Percentiles rank a stretch among this genome's conserved stretches.
Evolutionary conservation across 2,888 invertebrate genomes (phyloP).

Genomic region (Cynaeus angustus): DNA sequence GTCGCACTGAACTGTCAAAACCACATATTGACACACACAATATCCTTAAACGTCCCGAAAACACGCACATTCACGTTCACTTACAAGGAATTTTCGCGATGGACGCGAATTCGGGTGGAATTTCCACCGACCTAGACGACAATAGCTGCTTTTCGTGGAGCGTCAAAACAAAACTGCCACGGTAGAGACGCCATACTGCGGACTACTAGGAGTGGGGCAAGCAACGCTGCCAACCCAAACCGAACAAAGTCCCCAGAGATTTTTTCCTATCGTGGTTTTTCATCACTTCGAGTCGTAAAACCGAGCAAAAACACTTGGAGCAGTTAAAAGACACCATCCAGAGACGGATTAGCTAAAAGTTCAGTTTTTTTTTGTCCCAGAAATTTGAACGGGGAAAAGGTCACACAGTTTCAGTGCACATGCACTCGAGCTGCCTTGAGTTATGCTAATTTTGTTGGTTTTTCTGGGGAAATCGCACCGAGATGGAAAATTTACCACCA

Average conservation of each 20-base stretch:
- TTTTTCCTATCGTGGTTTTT: too few relatives aligned
- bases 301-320: too few relatives aligned
- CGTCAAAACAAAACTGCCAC: constrained; percentile 61
- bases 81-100: background rate
- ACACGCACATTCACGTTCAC: constrained; percentile 32
- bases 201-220: constrained; percentile 20
- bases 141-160: constrained; percentile 31
- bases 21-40: constrained; percentile 50
- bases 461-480: constrained; percentile 7
- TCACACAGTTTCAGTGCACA: constrained; percentile 2
- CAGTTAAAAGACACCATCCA: too few relatives aligned
- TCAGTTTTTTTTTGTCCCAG: too few relatives aligned
- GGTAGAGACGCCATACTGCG: constrained; percentile 60
- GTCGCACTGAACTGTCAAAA: constrained; percentile 56
- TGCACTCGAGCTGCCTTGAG: constrained; percentile 13
- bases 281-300: too few relatives aligned
- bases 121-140: constrained; percentile 13
- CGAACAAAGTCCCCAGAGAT: too few relatives aligned
- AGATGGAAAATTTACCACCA: background rate
- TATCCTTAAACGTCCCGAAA: constrained; percentile 32
- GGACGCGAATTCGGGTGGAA: background rate
- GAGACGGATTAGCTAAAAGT: too few relatives aligned
- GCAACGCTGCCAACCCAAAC: constrained; percentile 27
- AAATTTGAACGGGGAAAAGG: background rate
- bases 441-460: constrained; percentile 10